Evolutionary conservation across 2,888 invertebrate genomes (phyloP), one percentile per base, ranked within the genome.

Genomic region (Biston betularia): DNA sequence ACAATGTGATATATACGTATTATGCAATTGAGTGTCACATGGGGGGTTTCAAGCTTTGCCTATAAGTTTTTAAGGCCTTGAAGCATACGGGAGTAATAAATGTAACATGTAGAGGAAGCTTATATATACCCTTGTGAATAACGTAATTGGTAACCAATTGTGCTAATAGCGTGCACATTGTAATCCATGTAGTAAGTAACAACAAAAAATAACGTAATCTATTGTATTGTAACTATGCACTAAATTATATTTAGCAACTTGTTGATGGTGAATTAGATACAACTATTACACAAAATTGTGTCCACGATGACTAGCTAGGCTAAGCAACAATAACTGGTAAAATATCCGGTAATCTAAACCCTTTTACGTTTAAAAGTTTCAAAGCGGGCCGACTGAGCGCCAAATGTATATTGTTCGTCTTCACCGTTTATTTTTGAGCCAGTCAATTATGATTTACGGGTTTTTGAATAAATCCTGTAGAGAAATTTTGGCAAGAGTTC

Each of bases 151-250:
- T 70, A 72, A 75, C 67, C 58, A 58, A 69, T 64, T 73, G 75
- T 78, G 77, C 77, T 81, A 83, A 80, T 75, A 71, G 55, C 68
- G 66, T 61, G 64, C 75, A 74, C 73, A 73, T 72, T 63, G 59
- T 50, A 52, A 45, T 61, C 12, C 3, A 35, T 65, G 49, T 60
- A 34, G 56, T 61, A 48, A 53, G n/a, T 35, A 53, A 24, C 53
- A 53, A 53, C 46, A 46, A 38, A 44, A 64, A 68, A 70, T 65
- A 64, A 67, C 1, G 24, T 64, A 79, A 73, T 77, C 72, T 24
- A 24, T 24, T 24, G 24, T 24, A 72, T 65, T 72, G 78, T 77
- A 80, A 79, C 80, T 78, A 80, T 74, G 71, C 79, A 79, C 78
- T 75, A 46, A 60, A 59, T 7, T 7, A 48, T 11, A 42, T 42